Percentiles rank a stretch among this genome's conserved stretches.
These are phyloP conservation scores for Axea sp. DNA, from an alignment of 2,888 invertebrate species.

Conservation along the genomic window DNA sequence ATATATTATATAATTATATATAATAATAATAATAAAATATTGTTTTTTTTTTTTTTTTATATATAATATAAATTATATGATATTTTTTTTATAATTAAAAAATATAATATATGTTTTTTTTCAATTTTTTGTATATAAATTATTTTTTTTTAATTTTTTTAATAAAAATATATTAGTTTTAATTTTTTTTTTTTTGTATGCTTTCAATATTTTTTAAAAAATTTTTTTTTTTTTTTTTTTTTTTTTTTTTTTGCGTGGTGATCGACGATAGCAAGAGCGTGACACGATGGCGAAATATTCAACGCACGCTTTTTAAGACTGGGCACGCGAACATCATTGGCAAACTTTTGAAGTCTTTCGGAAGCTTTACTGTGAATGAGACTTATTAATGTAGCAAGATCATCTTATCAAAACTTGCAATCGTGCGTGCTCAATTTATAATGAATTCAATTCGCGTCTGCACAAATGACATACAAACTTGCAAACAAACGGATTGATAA, in stretches of 20 bases:
- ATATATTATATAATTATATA: too few species aligned
- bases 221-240: too few species aligned
- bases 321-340: conserved; percentile 46
- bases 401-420: conserved; percentile 38
- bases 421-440: conserved; percentile 37
- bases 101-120: too few species aligned
- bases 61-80: too few species aligned
- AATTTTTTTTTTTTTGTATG: too few species aligned
- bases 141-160: too few species aligned
- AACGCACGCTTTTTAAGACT: conserved; percentile 32
- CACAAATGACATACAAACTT: conserved; percentile 16
- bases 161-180: too few species aligned
- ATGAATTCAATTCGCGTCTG: conserved; percentile 30
- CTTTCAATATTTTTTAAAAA: too few species aligned
- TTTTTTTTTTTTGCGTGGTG: conserved; percentile 41
- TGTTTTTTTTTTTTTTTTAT: too few species aligned
- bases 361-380: conserved; percentile 52
- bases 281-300: conserved; percentile 43
- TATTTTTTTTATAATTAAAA: too few species aligned
- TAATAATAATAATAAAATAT: too few species aligned
- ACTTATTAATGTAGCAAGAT: conserved; percentile 44
- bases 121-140: too few species aligned
- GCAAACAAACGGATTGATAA: conserved; percentile 18
- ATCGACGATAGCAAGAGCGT: conserved; percentile 56
- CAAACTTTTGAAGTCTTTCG: conserved; percentile 49